phyloP scores from a whole-genome alignment of 2,797 vertebrate genomes.

The Chelon labrosus region DNA sequence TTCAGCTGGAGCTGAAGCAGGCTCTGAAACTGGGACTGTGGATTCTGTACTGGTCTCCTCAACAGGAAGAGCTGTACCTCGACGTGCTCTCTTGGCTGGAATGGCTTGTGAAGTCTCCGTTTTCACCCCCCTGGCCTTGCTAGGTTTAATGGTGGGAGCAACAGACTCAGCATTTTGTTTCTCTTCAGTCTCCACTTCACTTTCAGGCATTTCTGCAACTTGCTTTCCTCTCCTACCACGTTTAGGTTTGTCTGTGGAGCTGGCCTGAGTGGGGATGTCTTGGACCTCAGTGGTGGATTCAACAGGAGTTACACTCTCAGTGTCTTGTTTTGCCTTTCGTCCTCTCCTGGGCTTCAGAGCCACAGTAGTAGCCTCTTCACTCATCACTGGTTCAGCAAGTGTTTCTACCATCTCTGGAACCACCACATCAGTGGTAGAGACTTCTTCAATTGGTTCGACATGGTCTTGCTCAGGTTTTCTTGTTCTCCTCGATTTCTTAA shows the following conservation, averaged over 20 bases:
- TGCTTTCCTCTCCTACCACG: slow-evolving; percentile 48
- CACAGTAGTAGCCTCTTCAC: background rate
- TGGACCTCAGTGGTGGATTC: slow-evolving; percentile 25
- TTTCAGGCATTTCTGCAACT: slow-evolving; percentile 15
- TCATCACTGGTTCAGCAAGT: slow-evolving; percentile 21
- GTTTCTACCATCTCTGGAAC: slow-evolving; percentile 26
- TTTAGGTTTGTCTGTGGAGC: slow-evolving; percentile 51
- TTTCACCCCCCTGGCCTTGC: slow-evolving; percentile 50
- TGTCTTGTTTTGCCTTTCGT: slow-evolving; percentile 48
- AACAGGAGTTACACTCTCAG: background rate
- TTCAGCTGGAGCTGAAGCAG: slow-evolving; percentile 17
- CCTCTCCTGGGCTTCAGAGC: slow-evolving; percentile 63
- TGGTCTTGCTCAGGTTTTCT: slow-evolving; percentile 45
- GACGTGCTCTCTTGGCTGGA: slow-evolving; percentile 65
- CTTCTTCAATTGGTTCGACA: slow-evolving; percentile 10
- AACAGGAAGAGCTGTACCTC: slow-evolving; percentile 31
- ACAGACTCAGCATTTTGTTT: slow-evolving; percentile 15
- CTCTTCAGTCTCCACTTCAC: slow-evolving; percentile 29
- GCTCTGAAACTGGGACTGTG: slow-evolving; percentile 12
- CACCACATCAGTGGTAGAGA: slow-evolving; percentile 23
- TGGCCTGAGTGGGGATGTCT: slow-evolving; percentile 30
- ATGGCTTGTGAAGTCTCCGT: slow-evolving; percentile 9
- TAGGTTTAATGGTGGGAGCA: slow-evolving; percentile 47
- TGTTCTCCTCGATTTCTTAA: slow-evolving; percentile 61
- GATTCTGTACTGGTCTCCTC: slow-evolving; percentile 35